phyloP scores from a whole-genome alignment of 1,140 invertebrate genomes.

The Leptopilina clavipes region DNA sequence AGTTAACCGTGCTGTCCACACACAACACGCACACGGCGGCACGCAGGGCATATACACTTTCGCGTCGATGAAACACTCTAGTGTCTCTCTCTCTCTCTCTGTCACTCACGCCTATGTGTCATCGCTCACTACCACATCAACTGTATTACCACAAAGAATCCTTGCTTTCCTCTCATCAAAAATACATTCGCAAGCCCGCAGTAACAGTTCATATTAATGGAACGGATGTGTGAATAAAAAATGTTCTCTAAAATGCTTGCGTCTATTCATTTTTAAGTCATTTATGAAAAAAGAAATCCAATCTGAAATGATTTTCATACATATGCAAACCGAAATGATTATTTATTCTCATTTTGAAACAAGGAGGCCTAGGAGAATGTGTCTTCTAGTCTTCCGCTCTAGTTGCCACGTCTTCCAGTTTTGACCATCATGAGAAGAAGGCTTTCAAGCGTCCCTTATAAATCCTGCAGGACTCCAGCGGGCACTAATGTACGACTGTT shows the following conservation, averaged over 20 bases:
- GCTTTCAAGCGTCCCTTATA: slow-evolving; percentile 70
- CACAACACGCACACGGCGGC: slow-evolving; percentile 50
- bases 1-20: slow-evolving; percentile 65
- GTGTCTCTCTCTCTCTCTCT: slow-evolving; percentile 65
- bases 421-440: slow-evolving; percentile 61
- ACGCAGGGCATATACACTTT: slow-evolving; percentile 47
- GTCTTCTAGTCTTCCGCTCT: slow-evolving; percentile 35
- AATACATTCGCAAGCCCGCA: slow-evolving; percentile 52
- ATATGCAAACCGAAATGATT: no score
- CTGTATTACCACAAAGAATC: slow-evolving; percentile 16
- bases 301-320: no score
- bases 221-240: background rate
- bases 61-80: slow-evolving; percentile 58
- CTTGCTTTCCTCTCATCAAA: slow-evolving; percentile 40
- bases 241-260: background rate
- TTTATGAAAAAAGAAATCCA: no score
- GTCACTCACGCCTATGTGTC: slow-evolving; percentile 69
- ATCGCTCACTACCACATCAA: slow-evolving; percentile 59
- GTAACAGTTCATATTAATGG: background rate
- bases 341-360: no score
- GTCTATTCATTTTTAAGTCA: background rate
- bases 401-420: slow-evolving; percentile 62
- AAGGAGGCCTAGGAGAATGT: background rate
- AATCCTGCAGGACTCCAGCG: slow-evolving; percentile 73
- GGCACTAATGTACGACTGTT: slow-evolving; percentile 76